Base-by-base conservation (phyloP, 2,888 invertebrate species). In the Chymomyza caudatula region DNA sequence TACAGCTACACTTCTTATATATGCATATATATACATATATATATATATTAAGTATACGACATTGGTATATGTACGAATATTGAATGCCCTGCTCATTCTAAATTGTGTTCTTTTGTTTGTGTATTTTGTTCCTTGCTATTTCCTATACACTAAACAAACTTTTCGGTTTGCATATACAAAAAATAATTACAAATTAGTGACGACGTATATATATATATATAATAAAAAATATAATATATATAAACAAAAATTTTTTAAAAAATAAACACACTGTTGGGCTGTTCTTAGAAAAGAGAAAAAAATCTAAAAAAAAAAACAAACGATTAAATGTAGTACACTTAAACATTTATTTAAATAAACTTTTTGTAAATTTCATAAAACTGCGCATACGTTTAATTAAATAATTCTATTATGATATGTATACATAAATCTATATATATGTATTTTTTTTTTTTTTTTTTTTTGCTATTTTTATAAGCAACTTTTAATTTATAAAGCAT, bases 261-360 rank as follows among this genome's bases (percentile, higher is more conserved):
- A 58, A 54, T 60, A 68, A 73, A 66, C 62, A 74, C 74, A 85
- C 80, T 87, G 81, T 87, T 81, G 81, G 85, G 87, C 85, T 85
- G 87, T 85, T 86, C 85, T 83, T 85, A 83, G 73, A 75, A 83
- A 83, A 77, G 69, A 80, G 59, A 77, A 74, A 74, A 73, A 69
- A 59, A 72, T 53, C 61, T 61, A 51, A 2, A 65, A 47, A 67
- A 54, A 59, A 67, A 55, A 62, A 55, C 44, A 17, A 60, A 65
- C 44, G 25, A 17, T 20, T 60, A 44, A 55, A 60, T 57, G 59
- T 73, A 73, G 60, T 52, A 74, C 61, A 75, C 64, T 64, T 68
- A 65, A 65, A 72, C 63, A 69, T 72, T 73, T 66, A 77, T 73
- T 77, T 71, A 71, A 83, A 69, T 42, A 52, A 42, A 15, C 51